Base-by-base conservation (phyloP, 1,140 invertebrate species). In the Sogatella furcifera region DNA sequence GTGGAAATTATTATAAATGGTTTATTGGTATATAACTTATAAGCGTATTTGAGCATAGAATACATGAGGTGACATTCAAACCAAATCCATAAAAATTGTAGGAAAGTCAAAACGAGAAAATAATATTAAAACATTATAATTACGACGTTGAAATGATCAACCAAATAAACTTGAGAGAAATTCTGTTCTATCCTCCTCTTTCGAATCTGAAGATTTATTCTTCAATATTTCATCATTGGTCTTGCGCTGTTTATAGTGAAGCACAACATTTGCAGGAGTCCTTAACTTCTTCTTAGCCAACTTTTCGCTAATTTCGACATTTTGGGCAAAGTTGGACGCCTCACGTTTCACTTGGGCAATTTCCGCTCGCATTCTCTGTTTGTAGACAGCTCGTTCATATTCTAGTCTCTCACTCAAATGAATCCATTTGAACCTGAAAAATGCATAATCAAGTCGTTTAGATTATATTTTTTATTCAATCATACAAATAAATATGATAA, bases 401-500 rank as follows among this genome's bases (percentile, higher is more conserved):
- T 88, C 86, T 59, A 97, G 76, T 68, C 92, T 81, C 75, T 97
- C 95, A 70, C 88, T 91, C 17, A 98, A 77, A 77, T 98, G 93
- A 52, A 85, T 79, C 95, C 95, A 98, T 74, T 96, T 96, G 71
- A 98, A 98, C 64, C 91, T 84, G 44, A 19, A 67, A 67, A 54
- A 54, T 64, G 54, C 61, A 57, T 22, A 31, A 44, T n/a, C 6
- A 28, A 28, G n/a, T n/a, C n/a, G n/a, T n/a, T n/a, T n/a, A n/a
- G n/a, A n/a, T n/a, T n/a, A n/a, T 28, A 4, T 28, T 28, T 4
- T 28, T 6, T 4, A 28, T 28, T 28, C 24, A 28, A 28, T 4
- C 24, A 28, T 4, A 28, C 24, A 28, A 28, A 28, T 28, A 28
- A 28, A 28, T 28, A 28, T 6, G 24, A 28, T 28, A 28, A 28